Evolutionary conservation across 2,888 invertebrate genomes (phyloP), one percentile per base, ranked within the genome.

Genomic region (Aricia artaxerxes): DNA sequence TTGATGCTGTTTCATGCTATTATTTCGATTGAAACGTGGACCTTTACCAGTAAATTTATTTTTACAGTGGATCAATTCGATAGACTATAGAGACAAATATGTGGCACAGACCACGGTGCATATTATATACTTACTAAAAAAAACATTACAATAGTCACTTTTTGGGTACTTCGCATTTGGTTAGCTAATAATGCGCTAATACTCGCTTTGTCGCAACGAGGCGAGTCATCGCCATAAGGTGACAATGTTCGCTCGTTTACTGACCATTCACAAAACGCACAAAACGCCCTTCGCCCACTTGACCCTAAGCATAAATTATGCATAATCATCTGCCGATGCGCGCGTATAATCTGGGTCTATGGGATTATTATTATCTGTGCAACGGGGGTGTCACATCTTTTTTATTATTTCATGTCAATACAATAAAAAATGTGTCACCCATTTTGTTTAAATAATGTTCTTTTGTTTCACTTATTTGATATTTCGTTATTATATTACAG

Each of bases 241-340:
- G 85, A 83, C 82, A 86, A 85, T 85, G 85, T 85, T 85, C 84
- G 79, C 85, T 85, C 86, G 86, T 85, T 87, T 86, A 85, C 84
- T 85, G 85, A 84, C 85, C 86, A 86, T 87, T 86, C 82, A 87
- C 82, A 84, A 84, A 85, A 86, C 83, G 82, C 78, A 84, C 83
- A 84, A 84, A 84, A 83, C 84, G 81, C 82, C 82, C 81, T 78
- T 78, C 83, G 89, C 85, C 90, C 90, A 92, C 92, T 94, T 94
- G 94, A 93, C 93, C 93, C 93, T 84, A 85, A 83, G 86, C 92
- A 93, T 94, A 94, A 92, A 93, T 93, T 93, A 94, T 91, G 93
- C 92, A 90, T 90, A 92, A 93, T 93, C 92, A 94, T 92, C 88
- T 84, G 83, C 82, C 83, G 81, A 84, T 85, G 85, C 83, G 82